A percentile compares a stretch with the other conserved stretches of the same genome.
Conservation (phyloP, 2,888 invertebrate species). For the Criorhina ranunculi region DNA sequence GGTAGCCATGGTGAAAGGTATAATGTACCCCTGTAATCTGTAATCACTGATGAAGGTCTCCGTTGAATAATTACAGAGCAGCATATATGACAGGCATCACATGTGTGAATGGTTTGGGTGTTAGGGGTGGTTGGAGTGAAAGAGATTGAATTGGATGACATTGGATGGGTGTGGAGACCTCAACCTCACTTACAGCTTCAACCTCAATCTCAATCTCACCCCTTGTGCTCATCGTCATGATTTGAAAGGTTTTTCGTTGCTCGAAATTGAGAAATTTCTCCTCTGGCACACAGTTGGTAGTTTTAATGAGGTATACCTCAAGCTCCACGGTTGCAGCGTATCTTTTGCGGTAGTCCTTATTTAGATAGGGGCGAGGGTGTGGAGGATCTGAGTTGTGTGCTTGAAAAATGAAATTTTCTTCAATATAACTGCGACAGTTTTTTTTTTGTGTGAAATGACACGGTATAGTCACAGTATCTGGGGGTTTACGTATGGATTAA, state of each 20-base stretch:
- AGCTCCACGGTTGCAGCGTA: slow-evolving; percentile 32
- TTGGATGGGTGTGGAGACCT: slow-evolving; percentile 7
- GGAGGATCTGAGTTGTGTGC: slow-evolving; percentile 7
- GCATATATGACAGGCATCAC: slow-evolving; percentile 65
- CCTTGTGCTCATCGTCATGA: slow-evolving; percentile 47
- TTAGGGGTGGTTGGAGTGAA: slow-evolving; percentile 3
- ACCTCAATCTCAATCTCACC: slow-evolving; percentile 21
- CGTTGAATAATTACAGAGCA: slow-evolving; percentile 66
- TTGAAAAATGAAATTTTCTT: slow-evolving; percentile 42
- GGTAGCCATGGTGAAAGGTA: slow-evolving; percentile 33
- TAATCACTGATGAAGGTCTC: slow-evolving; percentile 63
- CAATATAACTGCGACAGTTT: slow-evolving; percentile 16
- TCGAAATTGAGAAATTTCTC: slow-evolving; percentile 64
- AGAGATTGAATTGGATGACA: slow-evolving; percentile 40
- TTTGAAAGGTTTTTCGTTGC: slow-evolving; percentile 54
- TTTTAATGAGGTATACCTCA: slow-evolving; percentile 70
- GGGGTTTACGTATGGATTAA: neutral
- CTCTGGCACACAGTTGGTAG: slow-evolving; percentile 49
- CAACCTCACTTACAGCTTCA: slow-evolving; percentile 11
- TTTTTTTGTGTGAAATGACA: slow-evolving; percentile 2
- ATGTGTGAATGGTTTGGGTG: slow-evolving; percentile 41
- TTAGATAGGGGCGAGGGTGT: slow-evolving; percentile 33
- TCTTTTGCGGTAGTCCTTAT: slow-evolving; percentile 42
- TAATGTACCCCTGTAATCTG: slow-evolving; percentile 15
- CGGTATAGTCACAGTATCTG: slow-evolving; percentile 1